Base-by-base conservation (phyloP, 2,888 invertebrate species). In the Mesoligia furuncula region DNA sequence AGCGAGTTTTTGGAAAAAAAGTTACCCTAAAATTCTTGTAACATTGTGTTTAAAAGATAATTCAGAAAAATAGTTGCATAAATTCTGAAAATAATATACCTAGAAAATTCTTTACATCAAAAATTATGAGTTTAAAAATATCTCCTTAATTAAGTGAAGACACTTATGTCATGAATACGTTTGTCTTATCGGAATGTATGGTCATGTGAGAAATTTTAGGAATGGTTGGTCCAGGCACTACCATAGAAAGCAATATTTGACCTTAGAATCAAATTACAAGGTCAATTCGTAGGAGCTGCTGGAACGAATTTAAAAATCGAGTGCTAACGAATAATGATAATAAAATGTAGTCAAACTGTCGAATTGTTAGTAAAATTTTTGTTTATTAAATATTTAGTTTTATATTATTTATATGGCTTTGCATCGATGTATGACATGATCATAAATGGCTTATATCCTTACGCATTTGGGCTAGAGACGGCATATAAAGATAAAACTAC, bases 301-400 rank as follows among this genome's bases (percentile, higher is more conserved):
- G 90, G 87, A 91, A 90, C 93, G 93, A 93, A 93, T 93, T 93
- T 93, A 93, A 86, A 85, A 83, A 67, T 85, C 84, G 91, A 83
- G 92, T 92, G 92, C 90, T 92, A 90, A 88, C 86, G 85, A 85
- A 89, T 87, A 87, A 87, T 86, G 83, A 89, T 90, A 86, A 88
- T 90, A 90, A 88, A 80, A 83, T 78, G 80, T 88, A 88, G 90
- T 73, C 17, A 73, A 89, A 65, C 77, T 45, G 88, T 73, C 20
- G 74, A 89, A 65, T 78, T 54, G 11, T 79, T 83, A 74, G 76
- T 78, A 39, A 73, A 27, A n/a, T 66, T 51, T 68, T 69, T 67
- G 8, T 73, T 61, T 45, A 36, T 57, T 48, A 13, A 48, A 74
- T 15, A 15, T 39, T 68, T 54, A 8, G 4, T 27, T 36, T 27